phyloP scores from a whole-genome alignment of 64 coral and sea anemone species.

The Montipora efflorescens region DNA sequence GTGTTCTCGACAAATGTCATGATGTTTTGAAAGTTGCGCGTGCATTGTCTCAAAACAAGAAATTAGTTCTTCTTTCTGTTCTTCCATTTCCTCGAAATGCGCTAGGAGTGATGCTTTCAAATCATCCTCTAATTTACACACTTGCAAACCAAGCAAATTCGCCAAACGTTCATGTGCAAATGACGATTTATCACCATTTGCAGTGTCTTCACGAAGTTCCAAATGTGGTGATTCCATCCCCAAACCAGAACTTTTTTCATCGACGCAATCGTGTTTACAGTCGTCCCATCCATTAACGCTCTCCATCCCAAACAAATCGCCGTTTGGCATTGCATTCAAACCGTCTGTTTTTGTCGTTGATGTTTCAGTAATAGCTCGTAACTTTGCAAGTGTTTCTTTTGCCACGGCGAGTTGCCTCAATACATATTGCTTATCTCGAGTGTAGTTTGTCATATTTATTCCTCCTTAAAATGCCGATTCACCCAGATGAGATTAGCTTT shows the following conservation, averaged over 20 bases:
- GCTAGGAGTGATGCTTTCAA: constrained; percentile 73
- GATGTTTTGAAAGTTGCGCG: constrained; percentile 76
- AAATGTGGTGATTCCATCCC: constrained; percentile 29
- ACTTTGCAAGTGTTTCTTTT: constrained; percentile 46
- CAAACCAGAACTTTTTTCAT: constrained; percentile 24
- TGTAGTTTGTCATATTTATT: constrained; percentile 50
- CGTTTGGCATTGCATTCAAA: neutral
- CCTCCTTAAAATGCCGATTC: neutral
- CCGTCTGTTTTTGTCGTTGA: neutral
- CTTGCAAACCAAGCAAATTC: constrained; percentile 73
- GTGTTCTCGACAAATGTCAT: constrained; percentile 82
- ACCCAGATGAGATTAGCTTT: neutral
- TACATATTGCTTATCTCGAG: constrained; percentile 55
- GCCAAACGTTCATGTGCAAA: constrained; percentile 78
- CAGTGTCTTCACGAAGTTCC: neutral
- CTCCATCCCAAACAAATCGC: neutral
- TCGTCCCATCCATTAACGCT: neutral
- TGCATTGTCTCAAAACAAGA: constrained; percentile 87
- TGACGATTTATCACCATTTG: constrained; percentile 18
- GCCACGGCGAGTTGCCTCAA: constrained; percentile 56
- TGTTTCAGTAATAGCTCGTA: constrained; percentile 25
- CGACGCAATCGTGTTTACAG: neutral
- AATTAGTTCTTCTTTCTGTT: constrained; percentile 91
- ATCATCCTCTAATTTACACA: constrained; percentile 91
- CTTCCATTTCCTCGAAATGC: constrained; percentile 89